A percentile compares a stretch with the other conserved stretches of the same genome.
Evolutionary conservation across 2,888 invertebrate genomes (phyloP).

Genomic region (Chrysomela aeneicollis): DNA sequence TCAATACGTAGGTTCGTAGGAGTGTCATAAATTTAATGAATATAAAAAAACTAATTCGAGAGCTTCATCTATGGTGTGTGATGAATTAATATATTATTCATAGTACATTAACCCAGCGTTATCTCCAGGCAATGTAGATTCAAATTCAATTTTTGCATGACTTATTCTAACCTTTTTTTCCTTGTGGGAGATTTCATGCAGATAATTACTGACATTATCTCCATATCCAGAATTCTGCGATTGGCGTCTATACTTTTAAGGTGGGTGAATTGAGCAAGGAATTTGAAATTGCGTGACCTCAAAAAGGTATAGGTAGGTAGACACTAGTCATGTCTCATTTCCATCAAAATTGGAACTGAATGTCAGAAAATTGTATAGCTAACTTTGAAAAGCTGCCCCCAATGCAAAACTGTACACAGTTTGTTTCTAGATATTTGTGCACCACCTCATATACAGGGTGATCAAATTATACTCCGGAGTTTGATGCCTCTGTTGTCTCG

Average conservation of each 20-base stretch:
- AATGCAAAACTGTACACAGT: no score
- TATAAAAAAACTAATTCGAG: slow-evolving; percentile 17
- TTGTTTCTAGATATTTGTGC: no score
- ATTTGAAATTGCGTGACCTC: no score
- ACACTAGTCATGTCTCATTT: no score
- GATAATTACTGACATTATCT: background rate
- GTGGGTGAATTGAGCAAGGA: no score
- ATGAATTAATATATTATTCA: slow-evolving; percentile 15
- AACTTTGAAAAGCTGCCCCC: no score
- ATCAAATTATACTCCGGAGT: no score
- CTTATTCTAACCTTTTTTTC: background rate
- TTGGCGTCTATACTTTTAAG: background rate
- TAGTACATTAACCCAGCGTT: slow-evolving; percentile 17
- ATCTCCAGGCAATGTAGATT: slow-evolving; percentile 11
- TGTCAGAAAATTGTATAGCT: no score
- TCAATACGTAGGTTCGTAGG: slow-evolving; percentile 10
- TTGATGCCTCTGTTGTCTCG: no score
- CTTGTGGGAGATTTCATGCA: background rate
- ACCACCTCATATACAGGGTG: no score
- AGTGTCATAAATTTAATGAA: slow-evolving; percentile 22
- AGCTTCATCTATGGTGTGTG: slow-evolving; percentile 11
- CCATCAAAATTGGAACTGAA: no score
- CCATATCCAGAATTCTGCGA: background rate
- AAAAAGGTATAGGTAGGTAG: no score
- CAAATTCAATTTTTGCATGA: slow-evolving; percentile 8